phyloP scores from a whole-genome alignment of 2,888 invertebrate genomes.

The Mycogona germanica region DNA sequence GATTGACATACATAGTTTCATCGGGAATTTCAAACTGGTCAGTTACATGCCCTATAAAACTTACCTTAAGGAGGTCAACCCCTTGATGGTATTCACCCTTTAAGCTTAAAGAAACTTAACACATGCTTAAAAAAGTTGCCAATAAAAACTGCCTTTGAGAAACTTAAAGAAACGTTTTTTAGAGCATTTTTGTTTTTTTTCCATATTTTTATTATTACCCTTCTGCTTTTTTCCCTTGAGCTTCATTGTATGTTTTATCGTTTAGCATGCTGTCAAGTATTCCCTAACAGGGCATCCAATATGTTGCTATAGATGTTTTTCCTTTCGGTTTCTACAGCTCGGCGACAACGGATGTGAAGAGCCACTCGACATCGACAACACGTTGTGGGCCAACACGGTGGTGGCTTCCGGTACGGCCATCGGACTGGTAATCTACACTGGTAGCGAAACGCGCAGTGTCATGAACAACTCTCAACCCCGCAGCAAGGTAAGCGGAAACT shows the following conservation, averaged over 20 bases:
- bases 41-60: constrained; percentile 12
- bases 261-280: no score
- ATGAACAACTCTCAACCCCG: constrained; percentile 98
- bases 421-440: constrained; percentile 92
- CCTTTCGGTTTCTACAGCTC: constrained; percentile 35
- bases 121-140: neutral
- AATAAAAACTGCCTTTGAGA: neutral
- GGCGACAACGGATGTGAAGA: constrained; percentile 53
- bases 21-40: constrained; percentile 55
- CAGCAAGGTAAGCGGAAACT: constrained; percentile 56
- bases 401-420: constrained; percentile 93
- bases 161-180: no score
- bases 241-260: no score
- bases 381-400: constrained; percentile 97
- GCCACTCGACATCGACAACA: constrained; percentile 88
- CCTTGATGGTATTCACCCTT: no score
- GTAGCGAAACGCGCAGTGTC: constrained; percentile 89
- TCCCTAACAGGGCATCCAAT: neutral
- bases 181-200: no score
- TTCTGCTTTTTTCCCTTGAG: no score
- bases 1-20: constrained; percentile 94
- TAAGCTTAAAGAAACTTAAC: no score
- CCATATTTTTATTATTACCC: no score
- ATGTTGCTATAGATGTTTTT: neutral
- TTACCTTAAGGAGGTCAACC: no score